A percentile compares a stretch with the other conserved stretches of the same genome.
Conservation (phyloP, 2,113 vertebrate species). For the Neogobius melanostomus region DNA sequence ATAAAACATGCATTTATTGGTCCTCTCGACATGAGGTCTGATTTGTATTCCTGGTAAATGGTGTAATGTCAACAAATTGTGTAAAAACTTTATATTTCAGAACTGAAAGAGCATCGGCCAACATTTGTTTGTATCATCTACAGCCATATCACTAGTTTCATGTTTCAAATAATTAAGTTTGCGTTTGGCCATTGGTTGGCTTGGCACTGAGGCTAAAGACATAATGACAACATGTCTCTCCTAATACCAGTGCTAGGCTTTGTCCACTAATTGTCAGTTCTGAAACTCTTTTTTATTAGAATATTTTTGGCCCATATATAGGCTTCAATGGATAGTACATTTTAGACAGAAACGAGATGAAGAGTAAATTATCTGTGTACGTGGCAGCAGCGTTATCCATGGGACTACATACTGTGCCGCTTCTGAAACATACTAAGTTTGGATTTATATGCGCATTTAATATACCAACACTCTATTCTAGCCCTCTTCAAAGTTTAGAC, state of each 20-base stretch:
- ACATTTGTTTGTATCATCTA: background rate
- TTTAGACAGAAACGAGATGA: no score
- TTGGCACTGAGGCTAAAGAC: background rate
- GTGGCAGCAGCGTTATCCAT: no score
- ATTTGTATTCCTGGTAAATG: conserved; percentile 14
- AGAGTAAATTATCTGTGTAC: no score
- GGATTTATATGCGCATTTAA: no score
- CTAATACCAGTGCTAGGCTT: background rate
- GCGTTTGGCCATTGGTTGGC: background rate
- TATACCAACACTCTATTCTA: background rate
- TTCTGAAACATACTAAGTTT: no score
- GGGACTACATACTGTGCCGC: no score
- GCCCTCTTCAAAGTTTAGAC: background rate
- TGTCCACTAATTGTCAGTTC: no score
- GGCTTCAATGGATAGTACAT: no score
- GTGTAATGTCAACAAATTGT: background rate
- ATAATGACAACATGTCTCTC: background rate
- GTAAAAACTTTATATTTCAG: background rate
- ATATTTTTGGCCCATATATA: no score
- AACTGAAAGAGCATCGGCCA: background rate
- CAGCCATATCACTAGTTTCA: background rate
- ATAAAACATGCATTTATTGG: conserved; percentile 59
- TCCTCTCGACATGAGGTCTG: conserved; percentile 39
- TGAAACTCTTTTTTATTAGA: no score
- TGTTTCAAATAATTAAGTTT: background rate